Base-by-base conservation (phyloP, 2,113 vertebrate species). In the Nibea albiflora region DNA sequence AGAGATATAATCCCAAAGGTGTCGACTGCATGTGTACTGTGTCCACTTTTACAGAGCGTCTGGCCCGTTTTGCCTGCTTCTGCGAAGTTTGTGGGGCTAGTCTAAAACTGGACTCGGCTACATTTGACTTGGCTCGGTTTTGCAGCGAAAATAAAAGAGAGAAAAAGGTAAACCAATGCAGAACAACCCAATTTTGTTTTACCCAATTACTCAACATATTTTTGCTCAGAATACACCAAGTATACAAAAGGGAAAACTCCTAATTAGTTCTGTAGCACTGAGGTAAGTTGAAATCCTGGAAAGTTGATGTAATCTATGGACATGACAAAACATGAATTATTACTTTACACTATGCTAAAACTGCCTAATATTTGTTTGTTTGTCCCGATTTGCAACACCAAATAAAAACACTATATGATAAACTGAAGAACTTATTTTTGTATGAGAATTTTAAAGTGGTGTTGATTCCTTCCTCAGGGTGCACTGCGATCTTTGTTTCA, bases 401-500 rank as follows among this genome's bases (percentile, higher is more conserved):
- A 31, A 31, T 31, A 31, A 31, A 31, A 31, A 31, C 28, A 28
- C 28, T 31, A 5, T 31, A 31, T 35, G 31, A 35, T 35, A 35
- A 39, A 39, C 35, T 7, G 35, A 39, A 39, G 35, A 39, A 9
- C 35, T 39, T 39, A 39, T 39, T 39, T 39, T 39, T 39, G 35
- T 39, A 9, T 39, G 35, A 39, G 35, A 39, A 39, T 39, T 39
- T 39, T 39, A 39, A 46, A 4, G n/a, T 71, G n/a, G 16, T 8
- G 24, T 60, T n/a, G 17, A 46, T 47, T 11, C 2, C 35, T 35
- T 76, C 50, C 61, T 65, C 39, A 46, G 49, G 2, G 28, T 39
- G 2, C 0, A 3, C 4, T 26, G 10, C 26, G 4, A 22, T 1
- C 1, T 2, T 0, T 17, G 15, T 0, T 24, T 56, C 14, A 4